Percentiles rank a stretch among this genome's conserved stretches.
phyloP scores from a whole-genome alignment of 2,888 invertebrate species.

The Leptopterna dolabrata region DNA sequence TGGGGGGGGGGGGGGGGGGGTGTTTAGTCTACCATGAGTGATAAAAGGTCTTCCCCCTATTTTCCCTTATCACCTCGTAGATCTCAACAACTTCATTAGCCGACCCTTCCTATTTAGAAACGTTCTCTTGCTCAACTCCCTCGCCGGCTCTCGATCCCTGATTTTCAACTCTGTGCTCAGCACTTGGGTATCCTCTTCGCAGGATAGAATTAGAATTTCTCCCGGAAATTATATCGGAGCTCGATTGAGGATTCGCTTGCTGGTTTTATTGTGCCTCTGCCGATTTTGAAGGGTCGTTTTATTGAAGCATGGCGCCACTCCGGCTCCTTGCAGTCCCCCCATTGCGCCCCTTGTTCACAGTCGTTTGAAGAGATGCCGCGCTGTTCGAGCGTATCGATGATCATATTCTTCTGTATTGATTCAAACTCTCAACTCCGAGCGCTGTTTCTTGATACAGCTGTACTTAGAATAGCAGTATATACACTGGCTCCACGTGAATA shows the following conservation, averaged over 20 bases:
- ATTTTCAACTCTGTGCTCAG: background rate
- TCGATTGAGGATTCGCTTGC: background rate
- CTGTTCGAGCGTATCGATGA: no score
- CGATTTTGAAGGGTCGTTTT: background rate
- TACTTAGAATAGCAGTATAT: no score
- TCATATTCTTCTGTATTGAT: no score
- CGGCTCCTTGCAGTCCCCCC: background rate
- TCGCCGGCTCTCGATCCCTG: background rate
- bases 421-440: no score
- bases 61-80: constrained; percentile 42
- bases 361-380: no score
- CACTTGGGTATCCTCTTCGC: background rate
- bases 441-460: no score
- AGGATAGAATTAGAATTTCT: background rate
- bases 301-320: background rate
- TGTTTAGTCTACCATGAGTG: constrained; percentile 46
- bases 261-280: background rate
- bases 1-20: background rate
- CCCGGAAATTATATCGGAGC: background rate
- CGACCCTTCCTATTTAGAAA: constrained; percentile 24
- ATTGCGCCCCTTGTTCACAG: background rate
- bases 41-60: constrained; percentile 32
- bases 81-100: constrained; percentile 52
- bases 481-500: no score
- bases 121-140: background rate